Evolutionary conservation across 1,140 invertebrate species (phyloP).

Genomic region (Diuraphis noxia): DNA sequence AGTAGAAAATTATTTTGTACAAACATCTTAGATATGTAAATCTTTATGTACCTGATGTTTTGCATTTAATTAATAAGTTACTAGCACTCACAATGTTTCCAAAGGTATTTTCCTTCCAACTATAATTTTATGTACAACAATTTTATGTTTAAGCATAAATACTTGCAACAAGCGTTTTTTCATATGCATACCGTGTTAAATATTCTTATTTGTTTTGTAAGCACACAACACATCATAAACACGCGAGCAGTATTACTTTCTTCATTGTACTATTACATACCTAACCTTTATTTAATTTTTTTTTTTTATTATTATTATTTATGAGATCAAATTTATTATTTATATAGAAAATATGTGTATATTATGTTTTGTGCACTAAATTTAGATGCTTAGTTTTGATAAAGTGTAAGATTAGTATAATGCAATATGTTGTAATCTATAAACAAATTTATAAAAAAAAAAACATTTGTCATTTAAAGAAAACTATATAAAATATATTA

Average conservation of each 20-base stretch:
- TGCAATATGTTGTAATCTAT: conserved; percentile 47
- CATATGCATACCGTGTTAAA: conserved; percentile 34
- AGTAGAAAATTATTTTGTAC: conserved; percentile 13
- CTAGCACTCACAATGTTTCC: conserved; percentile 34
- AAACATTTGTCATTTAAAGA: conserved; percentile 45
- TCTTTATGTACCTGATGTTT: conserved; percentile 47
- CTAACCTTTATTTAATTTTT: conserved; percentile 1
- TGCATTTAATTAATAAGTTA: conserved; percentile 48
- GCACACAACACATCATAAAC: conserved; percentile 38
- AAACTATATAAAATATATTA: conserved; percentile 49
- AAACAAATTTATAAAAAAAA: conserved; percentile 39
- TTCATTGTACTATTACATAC: conserved; percentile 29
- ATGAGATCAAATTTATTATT: conserved; percentile 44
- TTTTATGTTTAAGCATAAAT: conserved; percentile 33
- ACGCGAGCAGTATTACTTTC: conserved; percentile 46
- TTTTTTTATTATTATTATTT: conserved; percentile 39
- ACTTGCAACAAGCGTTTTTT: conserved; percentile 41
- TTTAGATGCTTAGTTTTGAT: conserved; percentile 51
- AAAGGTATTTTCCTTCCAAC: conserved; percentile 27
- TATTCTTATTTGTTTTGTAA: conserved; percentile 39
- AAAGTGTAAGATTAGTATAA: conserved; percentile 42
- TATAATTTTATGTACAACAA: neutral
- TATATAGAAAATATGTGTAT: conserved; percentile 50
- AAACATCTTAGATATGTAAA: conserved; percentile 37
- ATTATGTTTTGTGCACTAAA: conserved; percentile 52